Conservation (phyloP, 2,797 vertebrate species). For the Triplophysa yarkandensis region DNA sequence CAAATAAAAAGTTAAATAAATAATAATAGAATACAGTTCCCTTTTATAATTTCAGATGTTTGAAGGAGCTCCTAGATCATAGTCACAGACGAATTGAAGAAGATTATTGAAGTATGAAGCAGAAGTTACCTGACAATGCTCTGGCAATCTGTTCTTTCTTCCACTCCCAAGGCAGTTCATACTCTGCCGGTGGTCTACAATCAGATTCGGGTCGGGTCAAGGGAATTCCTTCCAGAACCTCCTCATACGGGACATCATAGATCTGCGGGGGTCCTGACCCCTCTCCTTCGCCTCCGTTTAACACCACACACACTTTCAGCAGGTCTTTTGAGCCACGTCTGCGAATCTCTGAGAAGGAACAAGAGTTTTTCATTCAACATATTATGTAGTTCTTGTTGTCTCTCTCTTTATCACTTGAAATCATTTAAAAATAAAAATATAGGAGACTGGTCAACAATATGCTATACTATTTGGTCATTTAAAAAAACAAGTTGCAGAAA, state of each 20-base stretch:
- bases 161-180: conserved; percentile 97
- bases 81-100: not conserved
- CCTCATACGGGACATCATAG: conserved; percentile 90
- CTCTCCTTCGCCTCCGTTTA: conserved; percentile 76
- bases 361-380: no score
- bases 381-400: no score
- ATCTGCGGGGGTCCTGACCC: conserved; percentile 78
- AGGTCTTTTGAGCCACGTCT: conserved; percentile 92
- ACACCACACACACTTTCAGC: conserved; percentile 86
- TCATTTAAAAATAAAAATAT: no score
- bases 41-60: conserved; percentile 2
- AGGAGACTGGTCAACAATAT: no score
- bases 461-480: no score
- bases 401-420: no score
- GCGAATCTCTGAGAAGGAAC: conserved; percentile 81
- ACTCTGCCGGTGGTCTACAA: conserved; percentile 84
- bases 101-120: not conserved
- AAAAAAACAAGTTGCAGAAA: not conserved
- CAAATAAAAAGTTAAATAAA: no score
- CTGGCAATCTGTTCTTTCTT: conserved; percentile 93
- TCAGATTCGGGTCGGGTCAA: conserved; percentile 86
- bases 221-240: conserved; percentile 75
- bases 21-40: not conserved
- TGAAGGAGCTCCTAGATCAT: not conserved
- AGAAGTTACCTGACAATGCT: conserved; percentile 84